Evolutionary conservation across 2,797 vertebrate species (phyloP).

Genomic region (Gymnopithys bicolor): DNA sequence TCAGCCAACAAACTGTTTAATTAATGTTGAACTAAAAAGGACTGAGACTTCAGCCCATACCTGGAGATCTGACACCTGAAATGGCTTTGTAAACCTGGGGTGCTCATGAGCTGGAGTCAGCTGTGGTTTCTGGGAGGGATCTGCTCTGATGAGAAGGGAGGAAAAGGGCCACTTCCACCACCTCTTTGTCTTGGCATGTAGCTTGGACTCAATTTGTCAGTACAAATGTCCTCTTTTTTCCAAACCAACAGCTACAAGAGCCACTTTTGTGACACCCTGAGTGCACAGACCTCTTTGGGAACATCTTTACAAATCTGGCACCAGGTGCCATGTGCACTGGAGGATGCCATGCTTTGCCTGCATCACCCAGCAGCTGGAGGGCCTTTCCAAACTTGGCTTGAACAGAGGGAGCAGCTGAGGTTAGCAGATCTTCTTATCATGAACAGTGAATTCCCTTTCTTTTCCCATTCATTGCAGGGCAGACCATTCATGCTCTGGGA

Average conservation of each 20-base stretch:
- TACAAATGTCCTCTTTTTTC: neutral
- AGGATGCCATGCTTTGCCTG: neutral
- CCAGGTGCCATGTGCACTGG: accelerated
- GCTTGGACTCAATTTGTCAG: neutral
- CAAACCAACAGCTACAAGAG: neutral
- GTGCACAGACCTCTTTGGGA: neutral
- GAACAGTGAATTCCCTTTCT: neutral
- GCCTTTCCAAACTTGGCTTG: neutral
- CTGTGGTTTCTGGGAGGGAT: too few relatives aligned
- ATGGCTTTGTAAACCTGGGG: neutral
- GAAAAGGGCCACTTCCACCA: neutral
- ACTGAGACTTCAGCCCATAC: neutral
- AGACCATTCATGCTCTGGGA: neutral
- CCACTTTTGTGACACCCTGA: neutral
- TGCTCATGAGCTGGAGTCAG: neutral
- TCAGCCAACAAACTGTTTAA: neutral
- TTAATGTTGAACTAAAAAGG: neutral
- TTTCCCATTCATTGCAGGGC: neutral
- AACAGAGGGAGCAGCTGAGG: neutral
- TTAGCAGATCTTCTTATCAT: neutral
- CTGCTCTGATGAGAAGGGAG: neutral
- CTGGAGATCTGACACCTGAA: neutral
- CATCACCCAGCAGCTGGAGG: neutral
- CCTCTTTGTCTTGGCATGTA: neutral
- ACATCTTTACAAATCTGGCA: neutral